Evolutionary conservation across 2,888 invertebrate species (phyloP).

Genomic region (Cacoxenus indagator): DNA sequence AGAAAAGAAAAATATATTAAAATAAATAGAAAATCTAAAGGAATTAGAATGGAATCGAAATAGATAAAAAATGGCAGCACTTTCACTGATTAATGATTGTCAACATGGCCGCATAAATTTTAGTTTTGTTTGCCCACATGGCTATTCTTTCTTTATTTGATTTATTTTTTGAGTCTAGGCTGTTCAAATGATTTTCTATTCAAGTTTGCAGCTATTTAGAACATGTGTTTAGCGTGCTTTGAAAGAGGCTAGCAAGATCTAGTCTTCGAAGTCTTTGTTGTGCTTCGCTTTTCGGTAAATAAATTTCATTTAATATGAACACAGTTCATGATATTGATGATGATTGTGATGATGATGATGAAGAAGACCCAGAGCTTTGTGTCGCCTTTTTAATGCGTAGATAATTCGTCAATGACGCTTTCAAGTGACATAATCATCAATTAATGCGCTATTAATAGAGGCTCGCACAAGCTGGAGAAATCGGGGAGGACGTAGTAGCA

Average conservation of each 20-base stretch:
- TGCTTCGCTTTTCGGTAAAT: neutral
- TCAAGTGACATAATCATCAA: slow-evolving; percentile 67
- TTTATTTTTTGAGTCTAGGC: neutral
- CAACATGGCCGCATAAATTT: slow-evolving; percentile 41
- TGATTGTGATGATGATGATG: slow-evolving; percentile 48
- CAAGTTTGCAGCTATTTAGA: neutral
- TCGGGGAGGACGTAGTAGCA: too few relatives aligned
- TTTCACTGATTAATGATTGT: slow-evolving; percentile 43
- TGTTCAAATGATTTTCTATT: slow-evolving; percentile 2
- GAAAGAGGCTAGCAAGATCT: neutral
- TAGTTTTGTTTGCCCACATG: slow-evolving; percentile 20
- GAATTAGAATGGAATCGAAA: slow-evolving; percentile 23
- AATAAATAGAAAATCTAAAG: slow-evolving; percentile 7
- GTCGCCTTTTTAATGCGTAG: slow-evolving; percentile 31
- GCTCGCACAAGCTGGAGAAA: slow-evolving; percentile 3
- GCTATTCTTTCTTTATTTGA: neutral
- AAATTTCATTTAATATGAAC: slow-evolving; percentile 6
- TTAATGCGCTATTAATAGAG: slow-evolving; percentile 64
- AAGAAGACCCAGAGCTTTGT: slow-evolving; percentile 40
- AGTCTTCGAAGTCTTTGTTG: neutral
- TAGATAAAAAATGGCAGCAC: slow-evolving; percentile 29
- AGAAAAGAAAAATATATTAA: slow-evolving; percentile 29
- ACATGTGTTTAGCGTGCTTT: slow-evolving; percentile 15
- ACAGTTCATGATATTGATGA: slow-evolving; percentile 38
- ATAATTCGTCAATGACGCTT: slow-evolving; percentile 63